phyloP scores from a whole-genome alignment of 1,140 invertebrate genomes.

The Anadara kagoshimensis region DNA sequence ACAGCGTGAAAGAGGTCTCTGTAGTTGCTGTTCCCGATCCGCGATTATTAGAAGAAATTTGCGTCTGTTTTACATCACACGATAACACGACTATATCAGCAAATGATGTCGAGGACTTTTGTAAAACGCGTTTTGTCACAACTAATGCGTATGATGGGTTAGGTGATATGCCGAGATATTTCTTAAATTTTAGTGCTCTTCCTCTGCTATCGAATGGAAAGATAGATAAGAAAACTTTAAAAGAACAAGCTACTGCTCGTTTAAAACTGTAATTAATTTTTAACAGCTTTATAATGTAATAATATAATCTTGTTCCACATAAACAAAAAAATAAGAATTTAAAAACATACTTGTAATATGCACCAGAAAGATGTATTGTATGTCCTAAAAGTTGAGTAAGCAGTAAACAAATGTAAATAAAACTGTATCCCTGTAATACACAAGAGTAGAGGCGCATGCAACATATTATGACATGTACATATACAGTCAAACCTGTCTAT shows the following conservation, averaged over 20 bases:
- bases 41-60: constrained; percentile 20
- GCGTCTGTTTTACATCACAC: constrained; percentile 7
- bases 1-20: not conserved
- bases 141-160: constrained; percentile 10
- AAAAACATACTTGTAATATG: too few species aligned
- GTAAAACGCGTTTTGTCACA: constrained; percentile 4
- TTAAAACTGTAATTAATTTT: not conserved
- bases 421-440: too few species aligned
- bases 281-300: too few species aligned
- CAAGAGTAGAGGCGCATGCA: too few species aligned
- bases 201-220: constrained; percentile 20
- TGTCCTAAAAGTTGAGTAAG: too few species aligned
- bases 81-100: not conserved
- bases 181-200: constrained; percentile 18
- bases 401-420: too few species aligned
- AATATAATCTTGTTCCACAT: too few species aligned
- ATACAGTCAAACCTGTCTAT: too few species aligned
- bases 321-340: not conserved
- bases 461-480: too few species aligned
- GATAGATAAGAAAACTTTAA: constrained; percentile 20
- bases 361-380: too few species aligned
- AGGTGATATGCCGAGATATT: constrained; percentile 20
- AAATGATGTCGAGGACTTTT: constrained; percentile 13
- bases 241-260: constrained; percentile 6
- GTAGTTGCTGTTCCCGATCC: constrained; percentile 12